Conservation (phyloP, 2,797 vertebrate genomes). For the Silurus lanzhouensis region DNA sequence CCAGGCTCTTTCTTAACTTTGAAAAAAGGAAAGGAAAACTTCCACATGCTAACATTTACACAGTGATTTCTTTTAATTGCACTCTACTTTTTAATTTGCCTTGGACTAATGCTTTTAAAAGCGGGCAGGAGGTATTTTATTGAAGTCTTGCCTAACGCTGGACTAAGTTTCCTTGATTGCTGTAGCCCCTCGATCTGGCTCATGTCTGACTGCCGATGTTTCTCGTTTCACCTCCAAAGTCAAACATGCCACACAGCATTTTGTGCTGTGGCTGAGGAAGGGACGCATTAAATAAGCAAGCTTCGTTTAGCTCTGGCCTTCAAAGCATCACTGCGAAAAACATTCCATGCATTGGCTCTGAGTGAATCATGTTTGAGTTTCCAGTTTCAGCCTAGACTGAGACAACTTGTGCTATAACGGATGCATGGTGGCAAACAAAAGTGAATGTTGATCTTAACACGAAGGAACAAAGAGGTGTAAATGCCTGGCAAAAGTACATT, state of each 20-base stretch:
- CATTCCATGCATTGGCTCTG: constrained; percentile 53
- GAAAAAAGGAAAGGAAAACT: constrained; percentile 72
- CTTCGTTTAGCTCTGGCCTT: constrained; percentile 64
- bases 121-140: constrained; percentile 78
- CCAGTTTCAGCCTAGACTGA: constrained; percentile 51
- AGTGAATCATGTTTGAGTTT: constrained; percentile 62
- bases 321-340: constrained; percentile 65
- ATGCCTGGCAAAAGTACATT: neutral
- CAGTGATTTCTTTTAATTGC: constrained; percentile 87
- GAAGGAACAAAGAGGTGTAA: constrained; percentile 53
- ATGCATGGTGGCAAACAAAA: constrained; percentile 57
- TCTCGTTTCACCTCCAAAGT: constrained; percentile 67
- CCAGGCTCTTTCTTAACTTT: constrained; percentile 75
- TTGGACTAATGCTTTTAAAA: constrained; percentile 83
- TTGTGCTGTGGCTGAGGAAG: constrained; percentile 49
- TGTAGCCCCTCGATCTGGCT: constrained; percentile 63
- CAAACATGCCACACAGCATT: constrained; percentile 74
- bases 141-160: constrained; percentile 76
- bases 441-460: constrained; percentile 65
- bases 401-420: constrained; percentile 61
- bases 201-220: constrained; percentile 75
- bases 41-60: constrained; percentile 89
- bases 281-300: constrained; percentile 56
- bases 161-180: constrained; percentile 72
- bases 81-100: constrained; percentile 84